Conservation (phyloP, 64 coral and sea anemone species). For the Montipora efflorescens region DNA sequence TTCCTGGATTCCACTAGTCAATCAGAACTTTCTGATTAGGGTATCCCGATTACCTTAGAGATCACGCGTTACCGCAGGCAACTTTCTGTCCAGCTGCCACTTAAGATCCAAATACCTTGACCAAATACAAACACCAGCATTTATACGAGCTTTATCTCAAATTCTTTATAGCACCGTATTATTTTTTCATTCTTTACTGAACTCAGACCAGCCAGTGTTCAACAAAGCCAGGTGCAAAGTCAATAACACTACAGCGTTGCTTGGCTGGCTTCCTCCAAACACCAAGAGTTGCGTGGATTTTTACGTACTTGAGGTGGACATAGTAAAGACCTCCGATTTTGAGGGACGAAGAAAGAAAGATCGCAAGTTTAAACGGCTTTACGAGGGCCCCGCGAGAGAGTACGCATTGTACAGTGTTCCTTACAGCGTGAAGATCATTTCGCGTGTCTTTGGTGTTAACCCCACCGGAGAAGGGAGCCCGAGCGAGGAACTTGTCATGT, state of each 20-base stretch:
- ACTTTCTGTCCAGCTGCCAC: no score
- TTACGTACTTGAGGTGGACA: constrained; percentile 83
- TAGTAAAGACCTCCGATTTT: constrained; percentile 71
- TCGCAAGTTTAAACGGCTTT: constrained; percentile 74
- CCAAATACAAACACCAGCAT: no score
- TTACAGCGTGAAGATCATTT: constrained; percentile 79
- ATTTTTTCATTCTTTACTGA: neutral
- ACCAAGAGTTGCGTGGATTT: constrained; percentile 83
- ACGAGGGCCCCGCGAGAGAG: constrained; percentile 80
- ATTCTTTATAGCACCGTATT: neutral
- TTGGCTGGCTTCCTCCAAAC: constrained; percentile 71
- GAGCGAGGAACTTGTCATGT: constrained; percentile 79
- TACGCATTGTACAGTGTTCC: constrained; percentile 80
- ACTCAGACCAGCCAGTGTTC: constrained; percentile 69
- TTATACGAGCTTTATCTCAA: no score
- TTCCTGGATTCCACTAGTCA: no score
- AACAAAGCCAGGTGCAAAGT: constrained; percentile 79
- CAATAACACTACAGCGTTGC: constrained; percentile 72
- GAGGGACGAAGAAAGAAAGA: constrained; percentile 69
- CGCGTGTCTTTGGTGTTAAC: constrained; percentile 78
- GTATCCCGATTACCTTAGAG: no score
- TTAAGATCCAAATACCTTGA: no score
- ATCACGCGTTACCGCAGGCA: no score
- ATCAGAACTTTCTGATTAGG: no score
- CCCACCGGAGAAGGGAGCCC: constrained; percentile 75